Percentiles rank a stretch among this genome's conserved stretches.
These are phyloP conservation scores for Orussus abietinus DNA, from an alignment of 1,140 invertebrate species.

Conservation along the genomic window DNA sequence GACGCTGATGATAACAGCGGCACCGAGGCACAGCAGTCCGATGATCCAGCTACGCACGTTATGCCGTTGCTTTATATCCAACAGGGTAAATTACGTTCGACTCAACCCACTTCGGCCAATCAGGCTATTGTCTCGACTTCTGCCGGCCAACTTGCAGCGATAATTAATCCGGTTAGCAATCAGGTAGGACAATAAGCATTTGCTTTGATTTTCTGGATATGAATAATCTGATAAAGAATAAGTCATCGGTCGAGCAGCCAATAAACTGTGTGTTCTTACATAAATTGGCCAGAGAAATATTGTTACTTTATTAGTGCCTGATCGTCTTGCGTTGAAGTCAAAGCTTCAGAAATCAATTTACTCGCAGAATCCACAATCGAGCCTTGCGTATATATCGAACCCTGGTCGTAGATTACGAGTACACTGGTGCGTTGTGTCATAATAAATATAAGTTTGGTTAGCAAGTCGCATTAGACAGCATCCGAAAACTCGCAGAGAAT, in stretches of 20 bases:
- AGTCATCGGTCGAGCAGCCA: too few relatives aligned
- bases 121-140: constrained; percentile 35
- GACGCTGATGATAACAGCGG: constrained; percentile 34
- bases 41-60: constrained; percentile 35
- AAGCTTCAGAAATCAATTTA: too few relatives aligned
- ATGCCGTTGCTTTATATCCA: constrained; percentile 48
- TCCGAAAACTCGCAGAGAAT: too few relatives aligned
- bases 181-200: constrained; percentile 31
- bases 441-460: constrained; percentile 33
- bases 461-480: too few relatives aligned
- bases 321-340: too few relatives aligned
- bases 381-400: too few relatives aligned
- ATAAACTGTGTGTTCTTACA: too few relatives aligned
- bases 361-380: too few relatives aligned
- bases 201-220: not conserved
- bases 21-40: constrained; percentile 23
- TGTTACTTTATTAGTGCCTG: too few relatives aligned
- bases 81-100: constrained; percentile 39
- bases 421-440: too few relatives aligned
- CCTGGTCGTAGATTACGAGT: too few relatives aligned
- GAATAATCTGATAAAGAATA: not conserved
- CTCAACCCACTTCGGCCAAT: constrained; percentile 31
- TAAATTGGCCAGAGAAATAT: too few relatives aligned
- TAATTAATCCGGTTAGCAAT: constrained; percentile 43
- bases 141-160: constrained; percentile 37